phyloP scores from a whole-genome alignment of 2,888 invertebrate genomes.

The Hofmannophila pseudospretella region DNA sequence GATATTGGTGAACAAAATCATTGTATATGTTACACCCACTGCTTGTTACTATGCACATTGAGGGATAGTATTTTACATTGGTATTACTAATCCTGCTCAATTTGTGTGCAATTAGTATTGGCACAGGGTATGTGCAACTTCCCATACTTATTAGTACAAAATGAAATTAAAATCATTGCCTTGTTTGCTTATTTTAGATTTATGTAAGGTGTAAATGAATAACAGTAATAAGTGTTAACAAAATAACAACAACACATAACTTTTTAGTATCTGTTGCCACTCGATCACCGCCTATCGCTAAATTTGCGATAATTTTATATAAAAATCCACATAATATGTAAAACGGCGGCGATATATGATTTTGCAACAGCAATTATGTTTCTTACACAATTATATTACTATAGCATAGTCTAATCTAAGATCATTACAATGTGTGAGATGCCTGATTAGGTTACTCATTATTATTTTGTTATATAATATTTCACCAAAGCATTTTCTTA shows the following conservation, averaged over 20 bases:
- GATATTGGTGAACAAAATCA: no score
- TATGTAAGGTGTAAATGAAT: conserved; percentile 1
- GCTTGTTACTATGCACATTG: neutral
- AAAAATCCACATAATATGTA: neutral
- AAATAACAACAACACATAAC: no score
- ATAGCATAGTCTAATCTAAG: conserved; percentile 1
- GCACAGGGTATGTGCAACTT: conserved; percentile 7
- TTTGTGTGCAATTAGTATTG: neutral
- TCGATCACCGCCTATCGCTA: conserved; percentile 4
- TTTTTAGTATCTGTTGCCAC: conserved; percentile 2
- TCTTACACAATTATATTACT: neutral
- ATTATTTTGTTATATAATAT: conserved; percentile 1
- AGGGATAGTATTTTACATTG: neutral
- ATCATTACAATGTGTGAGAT: neutral
- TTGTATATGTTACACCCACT: no score
- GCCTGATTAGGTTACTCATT: neutral
- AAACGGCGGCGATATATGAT: neutral
- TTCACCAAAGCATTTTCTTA: conserved; percentile 8
- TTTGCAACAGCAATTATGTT: neutral
- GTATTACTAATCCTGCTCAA: neutral
- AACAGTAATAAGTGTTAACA: conserved; percentile 2
- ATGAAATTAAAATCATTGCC: conserved; percentile 1
- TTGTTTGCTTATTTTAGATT: conserved; percentile 5
- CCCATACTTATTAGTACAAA: conserved; percentile 9
- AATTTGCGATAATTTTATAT: conserved; percentile 6